Evolutionary conservation across 2,113 vertebrate genomes (phyloP).

Genomic region (Trematocara variabile): DNA sequence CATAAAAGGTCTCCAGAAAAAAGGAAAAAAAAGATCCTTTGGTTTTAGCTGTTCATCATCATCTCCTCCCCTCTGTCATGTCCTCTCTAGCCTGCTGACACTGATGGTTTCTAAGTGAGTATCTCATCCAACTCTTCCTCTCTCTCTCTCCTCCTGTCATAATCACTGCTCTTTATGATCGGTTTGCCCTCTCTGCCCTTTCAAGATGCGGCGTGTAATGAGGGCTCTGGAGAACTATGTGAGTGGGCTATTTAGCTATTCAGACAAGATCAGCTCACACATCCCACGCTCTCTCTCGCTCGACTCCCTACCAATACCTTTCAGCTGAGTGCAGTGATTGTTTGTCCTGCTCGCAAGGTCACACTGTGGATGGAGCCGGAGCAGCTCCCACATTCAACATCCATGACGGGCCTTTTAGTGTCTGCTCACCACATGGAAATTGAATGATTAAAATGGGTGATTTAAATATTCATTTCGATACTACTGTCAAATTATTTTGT

Average conservation of each 20-base stretch:
- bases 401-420: not conserved
- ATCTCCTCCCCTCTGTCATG: constrained; percentile 21
- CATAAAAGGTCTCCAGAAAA: not conserved
- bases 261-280: constrained; percentile 63
- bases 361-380: constrained; percentile 6
- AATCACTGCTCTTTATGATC: constrained; percentile 78
- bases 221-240: constrained; percentile 66
- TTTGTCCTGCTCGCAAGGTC: constrained; percentile 57
- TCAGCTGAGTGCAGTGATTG: constrained; percentile 34
- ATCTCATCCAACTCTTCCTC: constrained; percentile 46
- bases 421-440: not conserved
- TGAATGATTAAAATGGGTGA: not conserved
- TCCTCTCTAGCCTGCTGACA: constrained; percentile 57
- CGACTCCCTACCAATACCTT: constrained; percentile 31
- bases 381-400: not conserved
- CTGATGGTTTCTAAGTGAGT: constrained; percentile 64
- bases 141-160: constrained; percentile 62
- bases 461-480: not conserved
- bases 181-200: constrained; percentile 74
- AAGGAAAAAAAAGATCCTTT: not conserved
- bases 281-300: constrained; percentile 44
- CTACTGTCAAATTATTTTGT: not conserved
- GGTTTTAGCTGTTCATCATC: constrained; percentile 43
- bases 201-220: constrained; percentile 72
- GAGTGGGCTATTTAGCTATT: constrained; percentile 70